A percentile compares a stretch with the other conserved stretches of the same genome.
Conservation (phyloP, 2,113 vertebrate species). For the Bungarus multicinctus region DNA sequence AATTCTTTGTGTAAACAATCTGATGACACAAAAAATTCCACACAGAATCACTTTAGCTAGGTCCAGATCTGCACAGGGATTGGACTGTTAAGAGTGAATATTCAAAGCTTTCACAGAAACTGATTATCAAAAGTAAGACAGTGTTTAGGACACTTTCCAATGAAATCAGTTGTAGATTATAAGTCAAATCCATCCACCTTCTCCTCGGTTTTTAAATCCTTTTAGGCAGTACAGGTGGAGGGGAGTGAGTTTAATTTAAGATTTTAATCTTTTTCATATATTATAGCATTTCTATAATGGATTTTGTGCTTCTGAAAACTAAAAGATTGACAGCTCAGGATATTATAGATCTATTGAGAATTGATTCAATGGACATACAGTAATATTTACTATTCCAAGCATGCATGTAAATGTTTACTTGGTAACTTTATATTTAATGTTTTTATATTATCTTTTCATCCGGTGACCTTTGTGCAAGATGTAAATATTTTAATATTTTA, state of each 20-base stretch:
- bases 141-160: conserved; percentile 58
- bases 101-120: conserved; percentile 52
- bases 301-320: conserved; percentile 71
- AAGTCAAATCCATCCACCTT: conserved; percentile 61
- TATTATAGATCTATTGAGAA: conserved; percentile 72
- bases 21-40: neutral
- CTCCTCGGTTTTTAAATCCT: conserved; percentile 70
- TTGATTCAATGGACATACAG: conserved; percentile 62
- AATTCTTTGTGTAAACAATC: neutral
- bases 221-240: conserved; percentile 60
- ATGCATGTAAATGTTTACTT: conserved; percentile 49
- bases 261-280: conserved; percentile 75
- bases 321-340: conserved; percentile 69
- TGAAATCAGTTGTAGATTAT: conserved; percentile 66
- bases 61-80: neutral
- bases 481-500: conserved; percentile 27
- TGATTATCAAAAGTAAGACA: conserved; percentile 67
- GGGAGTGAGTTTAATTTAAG: conserved; percentile 70
- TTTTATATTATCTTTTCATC: conserved; percentile 6
- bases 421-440: conserved; percentile 49
- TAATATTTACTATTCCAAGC: conserved; percentile 29
- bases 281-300: conserved; percentile 71
- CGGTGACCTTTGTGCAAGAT: conserved; percentile 11
- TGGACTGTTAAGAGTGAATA: conserved; percentile 43
- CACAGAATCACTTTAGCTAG: neutral